Percentiles rank a stretch among this genome's conserved stretches.
Evolutionary conservation across 2,888 invertebrate genomes (phyloP).

Genomic region (Nebria brevicollis): DNA sequence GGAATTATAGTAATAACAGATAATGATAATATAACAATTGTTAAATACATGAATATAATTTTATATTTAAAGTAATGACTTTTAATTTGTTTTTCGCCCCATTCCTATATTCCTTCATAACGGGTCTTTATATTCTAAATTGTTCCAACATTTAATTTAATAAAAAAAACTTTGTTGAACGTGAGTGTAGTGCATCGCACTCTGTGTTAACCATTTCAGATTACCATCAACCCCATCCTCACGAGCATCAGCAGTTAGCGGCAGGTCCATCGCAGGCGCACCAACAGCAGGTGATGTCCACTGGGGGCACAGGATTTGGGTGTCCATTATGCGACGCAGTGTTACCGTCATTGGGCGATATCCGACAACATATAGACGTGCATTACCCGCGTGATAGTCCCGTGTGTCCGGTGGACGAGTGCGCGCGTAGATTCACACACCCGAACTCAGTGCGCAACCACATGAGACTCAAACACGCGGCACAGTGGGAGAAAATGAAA

Average conservation of each 20-base stretch:
- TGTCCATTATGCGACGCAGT: constrained; percentile 80
- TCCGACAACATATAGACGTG: constrained; percentile 80
- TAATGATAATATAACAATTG: not conserved
- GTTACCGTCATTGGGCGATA: constrained; percentile 73
- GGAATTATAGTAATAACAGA: not conserved
- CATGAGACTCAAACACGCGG: constrained; percentile 84
- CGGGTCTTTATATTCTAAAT: too few relatives aligned
- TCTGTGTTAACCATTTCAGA: constrained; percentile 69
- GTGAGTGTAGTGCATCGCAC: constrained; percentile 49
- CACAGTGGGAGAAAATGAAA: constrained; percentile 87
- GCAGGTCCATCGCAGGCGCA: constrained; percentile 61
- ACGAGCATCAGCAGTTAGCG: constrained; percentile 56
- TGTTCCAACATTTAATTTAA: too few relatives aligned
- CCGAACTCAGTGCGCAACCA: constrained; percentile 89
- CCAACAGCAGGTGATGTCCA: constrained; percentile 58
- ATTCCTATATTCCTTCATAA: too few relatives aligned
- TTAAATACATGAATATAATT: not conserved
- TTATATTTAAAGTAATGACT: not conserved
- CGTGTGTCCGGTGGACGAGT: constrained; percentile 80
- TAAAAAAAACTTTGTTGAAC: too few relatives aligned
- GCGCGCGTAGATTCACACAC: constrained; percentile 81
- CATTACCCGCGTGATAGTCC: constrained; percentile 88
- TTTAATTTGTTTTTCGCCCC: not conserved
- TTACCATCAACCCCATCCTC: constrained; percentile 56
- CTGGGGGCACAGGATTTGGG: constrained; percentile 64